phyloP scores from a whole-genome alignment of 30 jellyfish, hydroid and myxozoan genomes.

The Pseudorhiza aurosa region DNA sequence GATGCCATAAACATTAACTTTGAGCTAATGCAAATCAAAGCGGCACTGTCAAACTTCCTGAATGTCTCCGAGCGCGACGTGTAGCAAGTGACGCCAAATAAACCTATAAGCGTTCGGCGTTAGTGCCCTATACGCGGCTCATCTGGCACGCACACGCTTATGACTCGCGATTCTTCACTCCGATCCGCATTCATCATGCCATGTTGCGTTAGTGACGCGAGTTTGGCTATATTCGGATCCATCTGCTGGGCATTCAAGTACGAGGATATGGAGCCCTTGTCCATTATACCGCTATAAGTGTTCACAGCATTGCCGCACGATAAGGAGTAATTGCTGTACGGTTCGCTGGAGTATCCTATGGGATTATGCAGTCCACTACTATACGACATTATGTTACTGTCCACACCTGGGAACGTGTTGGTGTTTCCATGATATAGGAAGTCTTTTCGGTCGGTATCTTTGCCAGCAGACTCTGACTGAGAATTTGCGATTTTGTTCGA shows the following conservation, averaged over 20 bases:
- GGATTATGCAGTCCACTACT: constrained; percentile 53
- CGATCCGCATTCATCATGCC: constrained; percentile 66
- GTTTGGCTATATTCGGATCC: constrained; percentile 60
- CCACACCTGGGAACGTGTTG: constrained; percentile 54
- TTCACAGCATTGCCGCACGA: constrained; percentile 73
- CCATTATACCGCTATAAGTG: constrained; percentile 49
- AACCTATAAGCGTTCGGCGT: background rate
- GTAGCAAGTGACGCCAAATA: background rate
- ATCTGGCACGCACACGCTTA: constrained; percentile 75
- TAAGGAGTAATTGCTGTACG: constrained; percentile 40
- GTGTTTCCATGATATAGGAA: constrained; percentile 32
- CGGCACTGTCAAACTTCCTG: background rate
- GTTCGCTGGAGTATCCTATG: constrained; percentile 48
- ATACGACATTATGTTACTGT: constrained; percentile 27
- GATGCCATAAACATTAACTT: no score
- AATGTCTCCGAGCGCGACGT: background rate
- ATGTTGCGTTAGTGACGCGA: constrained; percentile 51
- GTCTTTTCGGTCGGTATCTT: constrained; percentile 30
- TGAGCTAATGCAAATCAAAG: constrained; percentile 1
- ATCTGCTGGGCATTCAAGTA: constrained; percentile 53
- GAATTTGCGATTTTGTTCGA: constrained; percentile 18
- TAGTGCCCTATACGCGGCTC: constrained; percentile 62
- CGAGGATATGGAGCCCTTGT: constrained; percentile 53
- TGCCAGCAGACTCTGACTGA: constrained; percentile 22
- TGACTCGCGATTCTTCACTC: constrained; percentile 64